These are phyloP conservation scores for Lanius collurio DNA, from an alignment of 2,113 vertebrate species.

Conservation along the genomic window DNA sequence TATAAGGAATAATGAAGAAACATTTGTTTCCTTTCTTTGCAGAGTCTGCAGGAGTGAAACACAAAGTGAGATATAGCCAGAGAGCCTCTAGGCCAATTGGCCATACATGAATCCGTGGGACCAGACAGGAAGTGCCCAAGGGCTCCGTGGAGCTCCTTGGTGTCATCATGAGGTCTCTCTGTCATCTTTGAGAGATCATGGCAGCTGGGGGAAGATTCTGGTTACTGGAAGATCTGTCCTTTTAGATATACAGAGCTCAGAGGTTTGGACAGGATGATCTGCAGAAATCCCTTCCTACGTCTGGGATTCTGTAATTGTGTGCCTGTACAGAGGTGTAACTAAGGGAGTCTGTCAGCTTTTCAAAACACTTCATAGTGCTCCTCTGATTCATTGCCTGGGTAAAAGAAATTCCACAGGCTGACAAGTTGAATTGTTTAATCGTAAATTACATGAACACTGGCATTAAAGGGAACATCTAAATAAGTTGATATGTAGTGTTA, in stretches of 20 bases:
- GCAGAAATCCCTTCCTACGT: neutral
- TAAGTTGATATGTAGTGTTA: neutral
- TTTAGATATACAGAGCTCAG: neutral
- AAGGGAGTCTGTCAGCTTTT: neutral
- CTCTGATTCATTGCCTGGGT: neutral
- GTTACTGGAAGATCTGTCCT: neutral
- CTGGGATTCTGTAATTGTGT: neutral
- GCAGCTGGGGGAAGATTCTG: neutral
- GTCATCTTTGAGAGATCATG: neutral
- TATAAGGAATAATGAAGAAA: neutral
- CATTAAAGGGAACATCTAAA: neutral
- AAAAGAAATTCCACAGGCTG: neutral
- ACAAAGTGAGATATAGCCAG: neutral
- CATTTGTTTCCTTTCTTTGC: neutral
- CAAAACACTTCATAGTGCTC: neutral
- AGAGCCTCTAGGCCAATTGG: neutral
- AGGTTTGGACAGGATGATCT: neutral
- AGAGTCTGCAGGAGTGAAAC: neutral
- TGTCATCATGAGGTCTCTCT: neutral
- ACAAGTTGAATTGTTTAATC: neutral
- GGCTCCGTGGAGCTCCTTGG: neutral
- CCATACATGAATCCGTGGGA: neutral
- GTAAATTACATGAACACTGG: neutral
- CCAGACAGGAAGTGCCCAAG: neutral
- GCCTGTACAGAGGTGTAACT: neutral